Conservation (phyloP, 35 echinoderm and acorn worm species). For the Ptychodera flava region DNA sequence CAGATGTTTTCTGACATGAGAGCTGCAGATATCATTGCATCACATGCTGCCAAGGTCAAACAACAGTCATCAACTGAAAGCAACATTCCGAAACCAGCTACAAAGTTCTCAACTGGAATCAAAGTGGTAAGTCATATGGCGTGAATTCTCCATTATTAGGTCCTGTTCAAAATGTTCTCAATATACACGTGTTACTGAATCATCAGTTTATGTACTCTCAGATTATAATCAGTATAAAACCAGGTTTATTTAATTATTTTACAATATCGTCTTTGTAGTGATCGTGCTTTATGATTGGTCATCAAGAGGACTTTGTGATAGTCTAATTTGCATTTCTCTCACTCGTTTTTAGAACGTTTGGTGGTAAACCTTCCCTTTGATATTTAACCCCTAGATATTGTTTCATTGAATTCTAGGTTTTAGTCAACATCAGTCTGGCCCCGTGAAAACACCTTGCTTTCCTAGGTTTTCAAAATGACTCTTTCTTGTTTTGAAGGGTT, state of each 20-base stretch:
- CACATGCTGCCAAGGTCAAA: slow-evolving; percentile 43
- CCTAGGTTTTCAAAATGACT: too few relatives aligned
- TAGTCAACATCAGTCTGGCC: too few relatives aligned
- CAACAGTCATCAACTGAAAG: slow-evolving; percentile 7
- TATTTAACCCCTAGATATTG: too few relatives aligned
- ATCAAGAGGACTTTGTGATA: too few relatives aligned
- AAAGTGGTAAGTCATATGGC: slow-evolving; percentile 71
- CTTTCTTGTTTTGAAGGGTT: slow-evolving; percentile 46
- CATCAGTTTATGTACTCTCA: background rate
- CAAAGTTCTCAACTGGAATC: slow-evolving; percentile 38
- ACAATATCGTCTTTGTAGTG: background rate
- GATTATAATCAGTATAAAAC: background rate
- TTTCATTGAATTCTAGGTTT: too few relatives aligned
- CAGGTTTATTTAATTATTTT: background rate
- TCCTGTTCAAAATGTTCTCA: too few relatives aligned
- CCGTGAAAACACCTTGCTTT: too few relatives aligned
- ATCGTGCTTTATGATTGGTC: background rate
- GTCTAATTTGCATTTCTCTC: too few relatives aligned
- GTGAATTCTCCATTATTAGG: too few relatives aligned
- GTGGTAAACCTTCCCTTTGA: too few relatives aligned
- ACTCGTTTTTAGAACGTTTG: too few relatives aligned
- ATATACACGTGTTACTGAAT: too few relatives aligned
- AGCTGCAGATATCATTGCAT: slow-evolving; percentile 76
- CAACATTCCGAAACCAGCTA: slow-evolving; percentile 30
- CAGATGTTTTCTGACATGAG: slow-evolving; percentile 87